phyloP scores from a whole-genome alignment of 2,797 vertebrate species.

The Helostoma temminkii region DNA sequence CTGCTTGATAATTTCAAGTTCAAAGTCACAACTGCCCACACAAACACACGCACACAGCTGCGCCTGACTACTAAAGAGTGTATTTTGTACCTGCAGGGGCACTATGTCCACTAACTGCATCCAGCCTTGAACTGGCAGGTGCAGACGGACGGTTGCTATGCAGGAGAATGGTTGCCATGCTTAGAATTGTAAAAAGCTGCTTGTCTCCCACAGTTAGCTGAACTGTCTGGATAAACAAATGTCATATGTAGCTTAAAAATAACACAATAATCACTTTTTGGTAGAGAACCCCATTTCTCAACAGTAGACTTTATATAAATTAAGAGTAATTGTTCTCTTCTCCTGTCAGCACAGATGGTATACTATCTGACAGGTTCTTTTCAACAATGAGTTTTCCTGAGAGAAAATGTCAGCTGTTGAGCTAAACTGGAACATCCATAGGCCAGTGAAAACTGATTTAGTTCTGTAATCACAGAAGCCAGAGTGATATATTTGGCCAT shows the following conservation, averaged over 20 bases:
- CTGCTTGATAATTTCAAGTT: neutral
- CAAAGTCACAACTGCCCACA: neutral
- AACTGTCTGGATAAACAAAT: slow-evolving; percentile 32
- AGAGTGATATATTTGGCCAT: slow-evolving; percentile 11
- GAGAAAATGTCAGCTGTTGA: slow-evolving; percentile 26
- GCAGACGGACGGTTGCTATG: slow-evolving; percentile 43
- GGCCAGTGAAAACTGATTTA: slow-evolving; percentile 12
- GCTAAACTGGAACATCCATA: slow-evolving; percentile 16
- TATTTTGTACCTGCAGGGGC: slow-evolving; percentile 18
- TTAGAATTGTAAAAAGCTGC: slow-evolving; percentile 34
- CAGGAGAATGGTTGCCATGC: slow-evolving; percentile 40
- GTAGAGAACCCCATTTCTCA: neutral
- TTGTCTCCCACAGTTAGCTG: slow-evolving; percentile 23
- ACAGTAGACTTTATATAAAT: slow-evolving; percentile 21
- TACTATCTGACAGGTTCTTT: slow-evolving; percentile 20
- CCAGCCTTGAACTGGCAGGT: slow-evolving; percentile 21
- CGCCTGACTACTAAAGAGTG: neutral
- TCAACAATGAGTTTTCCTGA: slow-evolving; percentile 9
- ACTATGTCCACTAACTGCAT: slow-evolving; percentile 15
- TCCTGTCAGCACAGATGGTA: slow-evolving; percentile 4
- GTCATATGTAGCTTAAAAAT: slow-evolving; percentile 22
- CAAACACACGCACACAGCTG: neutral
- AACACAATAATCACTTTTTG: slow-evolving; percentile 37
- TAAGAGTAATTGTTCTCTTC: slow-evolving; percentile 12
- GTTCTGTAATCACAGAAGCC: slow-evolving; percentile 20